Conservation (phyloP, 1,140 invertebrate species). For the Neomicropteryx cornuta region DNA sequence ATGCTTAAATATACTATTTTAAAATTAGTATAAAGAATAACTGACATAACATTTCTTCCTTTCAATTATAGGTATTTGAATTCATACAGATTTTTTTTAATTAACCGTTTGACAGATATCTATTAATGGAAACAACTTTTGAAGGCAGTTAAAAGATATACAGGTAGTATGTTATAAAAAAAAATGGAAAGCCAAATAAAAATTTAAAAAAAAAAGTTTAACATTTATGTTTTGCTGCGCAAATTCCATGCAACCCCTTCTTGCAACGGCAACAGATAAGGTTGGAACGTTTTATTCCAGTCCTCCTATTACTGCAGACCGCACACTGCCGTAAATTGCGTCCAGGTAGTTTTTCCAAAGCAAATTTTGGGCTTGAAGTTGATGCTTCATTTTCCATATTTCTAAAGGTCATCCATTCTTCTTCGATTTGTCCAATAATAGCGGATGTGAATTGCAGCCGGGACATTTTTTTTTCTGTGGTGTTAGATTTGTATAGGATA, state of each 20-base stretch:
- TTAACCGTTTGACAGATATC: no score
- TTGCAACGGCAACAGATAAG: conserved; percentile 8
- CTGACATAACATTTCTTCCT: no score
- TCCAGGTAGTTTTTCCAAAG: conserved; percentile 9
- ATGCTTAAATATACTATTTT: no score
- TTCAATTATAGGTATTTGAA: no score
- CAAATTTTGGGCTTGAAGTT: conserved; percentile 10
- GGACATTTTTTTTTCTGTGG: conserved; percentile 8
- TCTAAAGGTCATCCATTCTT: conserved; percentile 10
- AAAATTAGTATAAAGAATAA: no score
- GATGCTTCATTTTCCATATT: conserved; percentile 7
- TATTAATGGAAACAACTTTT: no score
- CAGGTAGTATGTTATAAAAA: no score
- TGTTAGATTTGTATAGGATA: conserved; percentile 9
- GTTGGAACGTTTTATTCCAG: conserved; percentile 10
- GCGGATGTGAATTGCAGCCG: conserved; percentile 11
- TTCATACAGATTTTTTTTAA: no score
- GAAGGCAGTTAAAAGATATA: no score
- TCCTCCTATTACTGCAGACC: conserved; percentile 9
- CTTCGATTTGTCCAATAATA: conserved; percentile 11
- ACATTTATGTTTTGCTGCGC: no score
- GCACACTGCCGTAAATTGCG: conserved; percentile 9
- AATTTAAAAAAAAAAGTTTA: no score
- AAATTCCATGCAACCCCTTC: conserved; percentile 12
- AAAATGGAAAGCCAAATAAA: no score